Percentiles rank a stretch among this genome's conserved stretches.
Conservation (phyloP, 2,797 vertebrate species). For the Acrocephalus scirpaceus region DNA sequence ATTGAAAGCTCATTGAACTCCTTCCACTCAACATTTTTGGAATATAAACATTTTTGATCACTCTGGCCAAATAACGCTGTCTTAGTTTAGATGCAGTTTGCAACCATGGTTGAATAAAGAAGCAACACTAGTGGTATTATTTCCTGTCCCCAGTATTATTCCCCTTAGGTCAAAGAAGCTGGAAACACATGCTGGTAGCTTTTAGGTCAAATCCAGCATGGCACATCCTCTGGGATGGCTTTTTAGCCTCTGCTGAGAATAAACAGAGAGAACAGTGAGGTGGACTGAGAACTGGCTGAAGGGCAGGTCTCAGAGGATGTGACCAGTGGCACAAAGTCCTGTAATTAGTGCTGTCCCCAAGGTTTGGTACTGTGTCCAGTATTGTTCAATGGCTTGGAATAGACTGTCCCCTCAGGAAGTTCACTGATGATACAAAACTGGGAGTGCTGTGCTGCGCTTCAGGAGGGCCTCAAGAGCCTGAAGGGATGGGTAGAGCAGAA, state of each 20-base stretch:
- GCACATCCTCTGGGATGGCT: neutral
- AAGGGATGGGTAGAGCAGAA: neutral
- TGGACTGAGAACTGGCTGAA: neutral
- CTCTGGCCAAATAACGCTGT: neutral
- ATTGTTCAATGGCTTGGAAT: neutral
- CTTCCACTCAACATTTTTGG: neutral
- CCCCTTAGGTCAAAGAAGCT: neutral
- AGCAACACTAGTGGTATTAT: neutral
- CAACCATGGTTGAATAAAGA: neutral
- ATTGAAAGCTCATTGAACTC: neutral
- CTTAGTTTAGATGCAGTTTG: neutral
- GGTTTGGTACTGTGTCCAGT: too few relatives aligned
- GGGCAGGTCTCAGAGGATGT: neutral
- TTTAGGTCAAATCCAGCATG: neutral
- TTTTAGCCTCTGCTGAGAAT: neutral
- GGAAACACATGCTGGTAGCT: neutral
- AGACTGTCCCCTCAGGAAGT: neutral
- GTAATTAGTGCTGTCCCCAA: neutral
- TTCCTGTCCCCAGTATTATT: neutral
- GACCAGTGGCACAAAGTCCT: neutral
- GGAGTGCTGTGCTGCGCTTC: neutral
- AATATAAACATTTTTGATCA: neutral
- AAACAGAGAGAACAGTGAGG: neutral
- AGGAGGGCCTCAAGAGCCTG: neutral
- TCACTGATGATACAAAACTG: neutral